phyloP scores from a whole-genome alignment of 2,888 invertebrate species.

The Didymodactylos carnosus region DNA sequence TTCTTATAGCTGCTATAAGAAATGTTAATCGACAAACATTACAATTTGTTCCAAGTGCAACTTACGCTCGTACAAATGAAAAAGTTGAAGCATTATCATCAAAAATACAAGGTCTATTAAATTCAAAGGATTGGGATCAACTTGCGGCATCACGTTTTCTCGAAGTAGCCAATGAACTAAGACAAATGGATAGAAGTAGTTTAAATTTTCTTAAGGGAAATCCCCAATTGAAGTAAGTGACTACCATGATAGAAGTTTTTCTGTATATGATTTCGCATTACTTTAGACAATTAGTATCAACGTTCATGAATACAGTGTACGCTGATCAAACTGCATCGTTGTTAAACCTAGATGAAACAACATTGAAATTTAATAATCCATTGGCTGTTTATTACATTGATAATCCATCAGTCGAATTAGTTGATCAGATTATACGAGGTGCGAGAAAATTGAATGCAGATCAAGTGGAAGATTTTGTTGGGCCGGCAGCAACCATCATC shows the following conservation, averaged over 20 bases:
- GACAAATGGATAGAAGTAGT: not conserved
- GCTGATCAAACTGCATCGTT: not conserved
- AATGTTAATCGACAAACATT: not conserved
- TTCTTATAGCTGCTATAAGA: not conserved
- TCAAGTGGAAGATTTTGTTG: not conserved
- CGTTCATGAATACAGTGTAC: not conserved
- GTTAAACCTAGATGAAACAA: not conserved
- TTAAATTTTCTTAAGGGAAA: not conserved
- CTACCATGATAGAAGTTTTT: not conserved
- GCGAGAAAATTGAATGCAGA: not conserved
- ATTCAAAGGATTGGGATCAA: not conserved
- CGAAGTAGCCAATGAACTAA: not conserved
- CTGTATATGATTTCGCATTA: not conserved
- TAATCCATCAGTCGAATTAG: not conserved
- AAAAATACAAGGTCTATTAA: not conserved
- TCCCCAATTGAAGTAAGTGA: not conserved
- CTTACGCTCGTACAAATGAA: not conserved
- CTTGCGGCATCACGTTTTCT: not conserved
- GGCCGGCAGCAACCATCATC: not conserved
- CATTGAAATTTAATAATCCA: not conserved
- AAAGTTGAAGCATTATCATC: not conserved
- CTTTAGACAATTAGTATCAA: not conserved
- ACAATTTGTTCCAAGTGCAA: not conserved
- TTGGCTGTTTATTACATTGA: not conserved
- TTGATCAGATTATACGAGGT: not conserved